Conservation (phyloP, 2,113 vertebrate genomes). For the Microtus montanus region DNA sequence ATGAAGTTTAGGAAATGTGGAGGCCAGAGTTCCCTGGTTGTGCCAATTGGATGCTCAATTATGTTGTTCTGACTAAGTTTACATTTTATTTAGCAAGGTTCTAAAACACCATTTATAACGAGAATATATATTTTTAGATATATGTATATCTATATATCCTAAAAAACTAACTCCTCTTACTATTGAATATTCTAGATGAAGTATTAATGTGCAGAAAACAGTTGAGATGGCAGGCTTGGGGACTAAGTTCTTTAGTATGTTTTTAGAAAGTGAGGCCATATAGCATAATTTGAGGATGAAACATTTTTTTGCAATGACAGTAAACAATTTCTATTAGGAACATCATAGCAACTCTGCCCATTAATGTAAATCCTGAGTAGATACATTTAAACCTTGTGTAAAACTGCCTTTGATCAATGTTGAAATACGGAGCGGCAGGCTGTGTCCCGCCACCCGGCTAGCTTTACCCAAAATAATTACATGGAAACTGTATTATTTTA, state of each 20-base stretch:
- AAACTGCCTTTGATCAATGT: neutral
- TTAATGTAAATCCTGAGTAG: neutral
- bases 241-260: neutral
- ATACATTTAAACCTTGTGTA: neutral
- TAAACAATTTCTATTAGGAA: neutral
- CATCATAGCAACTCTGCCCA: neutral
- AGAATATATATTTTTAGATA: neutral
- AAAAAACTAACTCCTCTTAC: neutral
- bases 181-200: conserved; percentile 2
- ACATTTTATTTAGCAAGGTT: neutral
- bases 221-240: neutral
- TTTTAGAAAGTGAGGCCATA: neutral
- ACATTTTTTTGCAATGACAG: neutral
- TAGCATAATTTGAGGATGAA: neutral
- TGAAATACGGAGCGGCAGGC: too few species aligned
- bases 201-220: neutral
- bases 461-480: too few species aligned
- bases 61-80: neutral
- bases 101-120: neutral
- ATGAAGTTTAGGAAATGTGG: neutral
- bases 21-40: too few species aligned
- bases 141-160: too few species aligned
- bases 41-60: neutral
- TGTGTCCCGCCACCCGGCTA: too few species aligned
- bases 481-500: too few species aligned